Evolutionary conservation across 64 coral and sea anemone species (phyloP), one percentile per base, ranked within the genome.

Genomic region (Montipora sp.): DNA sequence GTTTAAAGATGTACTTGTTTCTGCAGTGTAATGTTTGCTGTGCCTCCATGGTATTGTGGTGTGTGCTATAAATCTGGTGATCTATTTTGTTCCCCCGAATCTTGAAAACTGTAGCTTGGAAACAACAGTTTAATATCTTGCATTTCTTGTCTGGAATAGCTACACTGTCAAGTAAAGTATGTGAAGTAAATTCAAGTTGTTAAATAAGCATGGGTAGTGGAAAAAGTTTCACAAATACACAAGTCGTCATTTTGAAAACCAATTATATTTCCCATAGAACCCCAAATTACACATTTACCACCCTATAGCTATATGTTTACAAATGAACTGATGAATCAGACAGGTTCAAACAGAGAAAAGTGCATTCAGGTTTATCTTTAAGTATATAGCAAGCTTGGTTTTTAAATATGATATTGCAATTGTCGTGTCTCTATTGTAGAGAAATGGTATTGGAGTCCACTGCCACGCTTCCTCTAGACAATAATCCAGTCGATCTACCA

Each of bases 221-320:
- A 27, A 27, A 27, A 27, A 27, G 83, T 87, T 87, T n/a, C 24
- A 63, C 19, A 87, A 87, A 87, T 87, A 87, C 53, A 87, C 71
- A 63, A 87, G 83, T 87, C 83, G 83, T 87, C 83, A 87, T 87
- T 87, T 87, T 87, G 65, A 87, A 87, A 87, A 87, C 83, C 83
- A 87, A 6, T 87, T 70, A 87, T 87, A 69, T 87, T 87, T 87
- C 61, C 83, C 63, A 63, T 87, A 87, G 83, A 87, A 87, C 48
- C 83, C 63, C 67, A 87, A 87, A 87, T 87, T 87, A 87, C 83
- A 87, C 83, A 87, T 87, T 87, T 87, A 87, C 83, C 24, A 49
- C 83, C 19, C 83, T 70, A 81, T 81, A 81, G 79, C 79, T 81
- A 81, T 81, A 81, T 81, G 79, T 81, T 81, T 81, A 81, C 79